Conservation (phyloP, 2,888 invertebrate species). For the Drosophila subquinaria region DNA sequence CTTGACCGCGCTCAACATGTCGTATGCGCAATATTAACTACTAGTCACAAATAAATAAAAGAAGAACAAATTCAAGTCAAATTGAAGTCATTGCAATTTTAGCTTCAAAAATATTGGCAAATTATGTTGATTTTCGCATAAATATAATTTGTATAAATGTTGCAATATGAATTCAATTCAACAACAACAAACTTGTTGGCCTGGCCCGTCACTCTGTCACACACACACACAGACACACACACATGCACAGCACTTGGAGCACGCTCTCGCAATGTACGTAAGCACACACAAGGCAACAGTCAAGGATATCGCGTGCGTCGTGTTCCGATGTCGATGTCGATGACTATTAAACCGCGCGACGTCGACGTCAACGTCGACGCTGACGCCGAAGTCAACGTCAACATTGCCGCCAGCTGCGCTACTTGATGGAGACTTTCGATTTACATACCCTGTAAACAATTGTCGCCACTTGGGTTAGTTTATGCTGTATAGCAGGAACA, state of each 20-base stretch:
- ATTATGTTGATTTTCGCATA: constrained; percentile 4
- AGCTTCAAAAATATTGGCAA: neutral
- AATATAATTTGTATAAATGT: constrained; percentile 27
- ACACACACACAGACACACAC: constrained; percentile 18
- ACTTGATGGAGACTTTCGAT: constrained; percentile 39
- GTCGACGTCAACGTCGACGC: constrained; percentile 18
- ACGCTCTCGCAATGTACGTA: constrained; percentile 50
- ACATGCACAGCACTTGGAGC: constrained; percentile 27
- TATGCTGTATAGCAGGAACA: neutral
- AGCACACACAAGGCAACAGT: constrained; percentile 68
- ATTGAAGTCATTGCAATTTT: neutral
- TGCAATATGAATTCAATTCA: constrained; percentile 31
- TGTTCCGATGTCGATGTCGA: constrained; percentile 16
- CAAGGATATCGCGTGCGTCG: constrained; percentile 71
- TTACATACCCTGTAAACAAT: constrained; percentile 40
- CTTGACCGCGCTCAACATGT: constrained; percentile 53
- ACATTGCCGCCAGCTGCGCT: constrained; percentile 42
- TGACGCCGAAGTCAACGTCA: constrained; percentile 26
- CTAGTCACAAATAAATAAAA: neutral
- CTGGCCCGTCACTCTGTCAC: constrained; percentile 8
- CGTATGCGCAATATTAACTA: constrained; percentile 47
- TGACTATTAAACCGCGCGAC: constrained; percentile 38
- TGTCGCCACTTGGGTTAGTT: neutral
- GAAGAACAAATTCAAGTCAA: neutral
- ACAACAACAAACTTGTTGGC: constrained; percentile 23